Percentiles rank a stretch among this genome's conserved stretches.
phyloP scores from a whole-genome alignment of 2,888 invertebrate genomes.

The Brachynemurus nebulosus region DNA sequence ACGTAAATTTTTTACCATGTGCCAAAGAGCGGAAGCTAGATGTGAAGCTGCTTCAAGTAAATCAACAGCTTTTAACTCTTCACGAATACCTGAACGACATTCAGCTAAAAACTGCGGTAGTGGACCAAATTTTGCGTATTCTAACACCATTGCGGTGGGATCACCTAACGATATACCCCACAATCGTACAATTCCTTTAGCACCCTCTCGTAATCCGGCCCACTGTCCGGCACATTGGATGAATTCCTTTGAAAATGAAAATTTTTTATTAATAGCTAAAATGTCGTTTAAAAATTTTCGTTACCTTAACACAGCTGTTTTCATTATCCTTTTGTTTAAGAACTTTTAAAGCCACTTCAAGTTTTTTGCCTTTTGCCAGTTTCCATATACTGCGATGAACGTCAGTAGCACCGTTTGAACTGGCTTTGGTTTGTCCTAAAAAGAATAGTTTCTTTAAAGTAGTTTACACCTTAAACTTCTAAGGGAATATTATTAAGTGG shows the following conservation, averaged over 20 bases:
- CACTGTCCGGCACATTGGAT: constrained; percentile 63
- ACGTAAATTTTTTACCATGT: constrained; percentile 44
- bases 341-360: constrained; percentile 68
- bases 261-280: constrained; percentile 1
- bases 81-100: constrained; percentile 22
- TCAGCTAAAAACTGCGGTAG: constrained; percentile 55
- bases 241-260: constrained; percentile 46
- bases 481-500: constrained; percentile 15
- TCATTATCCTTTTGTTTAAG: constrained; percentile 46
- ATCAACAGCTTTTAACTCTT: constrained; percentile 48
- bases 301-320: constrained; percentile 47
- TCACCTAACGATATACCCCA: constrained; percentile 65
- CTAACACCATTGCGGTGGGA: constrained; percentile 68
- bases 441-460: constrained; percentile 12
- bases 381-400: constrained; percentile 67
- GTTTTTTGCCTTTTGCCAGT: constrained; percentile 56
- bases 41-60: constrained; percentile 70
- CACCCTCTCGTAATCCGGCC: constrained; percentile 50
- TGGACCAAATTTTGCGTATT: constrained; percentile 64
- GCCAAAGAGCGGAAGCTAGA: constrained; percentile 73
- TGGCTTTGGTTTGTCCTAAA: constrained; percentile 44
- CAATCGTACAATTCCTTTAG: constrained; percentile 59
- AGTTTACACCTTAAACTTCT: not conserved
- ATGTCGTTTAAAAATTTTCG: constrained; percentile 5
- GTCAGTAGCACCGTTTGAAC: constrained; percentile 46